Conservation (phyloP, 2,888 invertebrate species). For the Shargacucullia verbasci region DNA sequence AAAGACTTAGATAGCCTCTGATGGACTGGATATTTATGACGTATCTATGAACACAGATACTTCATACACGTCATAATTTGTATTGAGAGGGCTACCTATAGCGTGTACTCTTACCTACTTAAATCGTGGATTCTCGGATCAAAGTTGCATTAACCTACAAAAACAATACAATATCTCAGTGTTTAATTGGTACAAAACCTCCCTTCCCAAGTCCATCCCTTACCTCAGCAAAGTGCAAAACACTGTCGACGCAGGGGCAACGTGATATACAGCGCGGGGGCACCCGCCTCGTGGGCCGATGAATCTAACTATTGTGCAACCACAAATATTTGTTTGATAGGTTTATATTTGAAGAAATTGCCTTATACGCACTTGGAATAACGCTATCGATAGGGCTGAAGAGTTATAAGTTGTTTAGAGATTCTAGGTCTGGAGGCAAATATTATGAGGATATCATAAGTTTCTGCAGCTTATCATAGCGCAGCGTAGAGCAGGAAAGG, state of each 20-base stretch:
- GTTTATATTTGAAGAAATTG: conserved; percentile 55
- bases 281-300: conserved; percentile 76
- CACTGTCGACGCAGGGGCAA: conserved; percentile 76
- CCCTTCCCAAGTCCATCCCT: conserved; percentile 61
- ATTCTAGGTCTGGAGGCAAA: conserved; percentile 9
- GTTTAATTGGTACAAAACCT: background rate
- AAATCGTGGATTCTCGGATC: too few relatives aligned
- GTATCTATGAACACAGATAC: background rate
- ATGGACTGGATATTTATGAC: background rate
- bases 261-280: conserved; percentile 80
- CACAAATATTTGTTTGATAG: conserved; percentile 58
- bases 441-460: too few relatives aligned
- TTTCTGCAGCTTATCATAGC: too few relatives aligned
- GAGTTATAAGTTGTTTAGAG: conserved; percentile 39
- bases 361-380: conserved; percentile 39
- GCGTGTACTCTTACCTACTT: too few relatives aligned
- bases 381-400: conserved; percentile 21
- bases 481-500: too few relatives aligned
- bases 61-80: too few relatives aligned
- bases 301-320: conserved; percentile 59
- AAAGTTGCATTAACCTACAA: too few relatives aligned
- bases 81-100: too few relatives aligned
- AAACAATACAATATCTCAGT: too few relatives aligned
- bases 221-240: conserved; percentile 79
- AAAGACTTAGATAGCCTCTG: background rate